Evolutionary conservation across 2,888 invertebrate species (phyloP).

Genomic region (Drosophila barbarae): DNA sequence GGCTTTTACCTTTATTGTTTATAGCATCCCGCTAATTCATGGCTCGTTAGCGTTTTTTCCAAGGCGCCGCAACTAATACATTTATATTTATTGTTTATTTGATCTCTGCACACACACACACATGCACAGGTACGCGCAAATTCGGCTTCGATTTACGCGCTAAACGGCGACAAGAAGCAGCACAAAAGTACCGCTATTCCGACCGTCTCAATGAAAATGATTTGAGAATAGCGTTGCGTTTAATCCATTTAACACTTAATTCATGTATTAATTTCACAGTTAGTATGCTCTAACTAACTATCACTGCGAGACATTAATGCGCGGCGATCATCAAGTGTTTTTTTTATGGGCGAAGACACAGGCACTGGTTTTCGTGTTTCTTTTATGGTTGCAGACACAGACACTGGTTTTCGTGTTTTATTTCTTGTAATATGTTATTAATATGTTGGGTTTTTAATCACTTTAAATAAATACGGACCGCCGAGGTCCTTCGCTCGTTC

Average conservation of each 20-base stretch:
- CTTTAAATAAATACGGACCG: slow-evolving; percentile 23
- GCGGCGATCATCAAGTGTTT: neutral
- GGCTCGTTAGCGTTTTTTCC: slow-evolving; percentile 20
- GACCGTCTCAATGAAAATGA: slow-evolving; percentile 58
- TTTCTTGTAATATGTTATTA: neutral
- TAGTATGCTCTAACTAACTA: too few relatives aligned
- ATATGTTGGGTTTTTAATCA: slow-evolving; percentile 1
- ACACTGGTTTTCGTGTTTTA: neutral
- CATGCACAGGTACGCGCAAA: slow-evolving; percentile 2
- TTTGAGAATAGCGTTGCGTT: neutral
- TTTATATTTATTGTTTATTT: slow-evolving; percentile 1
- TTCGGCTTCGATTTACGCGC: slow-evolving; percentile 58
- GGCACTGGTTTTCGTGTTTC: neutral
- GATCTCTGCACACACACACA: neutral
- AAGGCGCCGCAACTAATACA: slow-evolving; percentile 9
- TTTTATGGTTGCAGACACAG: neutral
- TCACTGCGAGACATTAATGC: neutral
- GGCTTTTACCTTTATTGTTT: slow-evolving; percentile 51
- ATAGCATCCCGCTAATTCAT: slow-evolving; percentile 24
- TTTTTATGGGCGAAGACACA: neutral
- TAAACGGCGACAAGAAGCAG: slow-evolving; percentile 33
- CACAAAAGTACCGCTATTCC: slow-evolving; percentile 51
- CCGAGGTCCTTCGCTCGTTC: slow-evolving; percentile 27
- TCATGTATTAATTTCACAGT: neutral
- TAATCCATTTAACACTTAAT: neutral